phyloP scores from a whole-genome alignment of 1,140 invertebrate species.

The Patella vulgata region DNA sequence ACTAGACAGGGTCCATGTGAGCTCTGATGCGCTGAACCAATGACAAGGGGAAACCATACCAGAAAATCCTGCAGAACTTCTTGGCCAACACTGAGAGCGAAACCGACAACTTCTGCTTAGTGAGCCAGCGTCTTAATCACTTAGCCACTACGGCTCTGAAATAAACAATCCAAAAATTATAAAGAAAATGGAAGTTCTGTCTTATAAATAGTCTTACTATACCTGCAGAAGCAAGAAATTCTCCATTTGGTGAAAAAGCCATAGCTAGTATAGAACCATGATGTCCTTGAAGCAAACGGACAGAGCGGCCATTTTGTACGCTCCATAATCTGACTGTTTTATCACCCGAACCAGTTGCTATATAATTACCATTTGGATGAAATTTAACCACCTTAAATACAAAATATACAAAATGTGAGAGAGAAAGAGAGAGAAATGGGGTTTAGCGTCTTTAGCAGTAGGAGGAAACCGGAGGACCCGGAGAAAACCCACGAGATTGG shows the following conservation, averaged over 20 bases:
- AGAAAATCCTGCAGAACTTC: background rate
- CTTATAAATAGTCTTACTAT: constrained; percentile 11
- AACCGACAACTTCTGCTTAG: no score
- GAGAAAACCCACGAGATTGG: no score
- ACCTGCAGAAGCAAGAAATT: constrained; percentile 74
- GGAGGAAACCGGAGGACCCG: no score
- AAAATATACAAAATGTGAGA: constrained; percentile 11
- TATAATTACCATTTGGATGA: constrained; percentile 97
- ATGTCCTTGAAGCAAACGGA: constrained; percentile 68
- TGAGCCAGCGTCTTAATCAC: no score
- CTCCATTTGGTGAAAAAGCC: constrained; percentile 78
- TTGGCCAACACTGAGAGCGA: no score
- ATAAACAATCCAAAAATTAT: background rate
- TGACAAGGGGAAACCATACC: no score
- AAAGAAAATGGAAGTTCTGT: no score
- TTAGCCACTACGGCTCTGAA: no score
- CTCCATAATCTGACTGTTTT: constrained; percentile 95
- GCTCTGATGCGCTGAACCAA: no score
- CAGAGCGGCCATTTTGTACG: constrained; percentile 70
- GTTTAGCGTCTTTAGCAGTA: no score
- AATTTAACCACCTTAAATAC: constrained; percentile 85
- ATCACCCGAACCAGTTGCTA: constrained; percentile 96
- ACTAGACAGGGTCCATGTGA: background rate
- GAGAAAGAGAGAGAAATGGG: no score
- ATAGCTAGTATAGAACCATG: constrained; percentile 73